Base-by-base conservation (phyloP, 2,113 vertebrate genomes). In the Larimichthys polyactis region DNA sequence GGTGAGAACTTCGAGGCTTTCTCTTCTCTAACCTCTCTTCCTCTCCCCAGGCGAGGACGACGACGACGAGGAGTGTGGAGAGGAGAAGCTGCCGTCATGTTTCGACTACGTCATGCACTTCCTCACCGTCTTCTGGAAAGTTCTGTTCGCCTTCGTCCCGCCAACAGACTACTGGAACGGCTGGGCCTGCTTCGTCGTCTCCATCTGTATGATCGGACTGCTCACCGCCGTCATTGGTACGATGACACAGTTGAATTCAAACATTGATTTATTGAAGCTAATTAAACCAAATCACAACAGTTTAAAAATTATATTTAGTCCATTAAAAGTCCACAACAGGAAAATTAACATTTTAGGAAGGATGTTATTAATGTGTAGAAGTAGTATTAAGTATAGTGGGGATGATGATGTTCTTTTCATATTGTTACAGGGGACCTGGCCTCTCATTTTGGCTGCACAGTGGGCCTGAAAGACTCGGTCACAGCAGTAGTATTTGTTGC, bases 31-130 rank as follows among this genome's bases (percentile, higher is more conserved):
- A 32, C 32, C 22, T 62, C 1, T 65, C 1, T 22, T 49, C 65
- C 36, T 49, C 40, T 7, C 36, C 11, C 36, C 86, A 96, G 95
- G 95, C 3, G 95, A 96, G 85, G 98, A 99, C 0, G 98, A 99
- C 0, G 98, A 99, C 0, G 98, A 99, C 0, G 98, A 99, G 0
- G 98, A 99, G 93, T 99, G 98, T 74, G 98, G 98, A 3, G 98
- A 99, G 89, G 98, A 99, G 92, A 99, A 99, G 93, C 95, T 99
- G 75, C 98, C 98, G 20, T 99, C 98, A n/a, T 99, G 98, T 88
- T 99, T 99, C 0, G 98, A 99, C 93, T 99, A 99, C 0, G 98
- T 99, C 94, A 99, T 99, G 98, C 98, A 99, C 95, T 99, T 99
- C 93, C 96, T 99, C 91, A 99, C 98, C 0, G 98, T 99, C 71